These are phyloP conservation scores for Drosophila nigromelanica DNA, from an alignment of 1,140 invertebrate species.

Conservation along the genomic window DNA sequence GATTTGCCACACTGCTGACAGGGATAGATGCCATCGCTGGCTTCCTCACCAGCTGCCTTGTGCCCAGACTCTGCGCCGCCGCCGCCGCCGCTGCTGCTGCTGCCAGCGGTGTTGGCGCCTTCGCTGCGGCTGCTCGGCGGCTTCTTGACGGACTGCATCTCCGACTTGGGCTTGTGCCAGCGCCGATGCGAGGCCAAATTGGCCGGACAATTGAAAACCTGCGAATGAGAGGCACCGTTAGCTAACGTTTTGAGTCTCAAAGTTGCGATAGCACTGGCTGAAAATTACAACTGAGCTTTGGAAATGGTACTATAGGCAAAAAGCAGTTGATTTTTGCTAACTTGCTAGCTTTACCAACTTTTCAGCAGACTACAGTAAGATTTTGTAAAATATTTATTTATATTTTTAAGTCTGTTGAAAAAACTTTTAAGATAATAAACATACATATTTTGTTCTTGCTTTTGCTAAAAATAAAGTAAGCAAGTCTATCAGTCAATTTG, in stretches of 20 bases:
- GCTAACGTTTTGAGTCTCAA: conserved; percentile 34
- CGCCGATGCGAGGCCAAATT: conserved; percentile 98
- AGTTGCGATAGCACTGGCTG: no score
- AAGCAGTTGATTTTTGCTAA: neutral
- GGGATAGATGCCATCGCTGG: conserved; percentile 85
- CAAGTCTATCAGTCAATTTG: no score
- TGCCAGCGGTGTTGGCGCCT: conserved; percentile 46
- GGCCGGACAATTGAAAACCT: conserved; percentile 98
- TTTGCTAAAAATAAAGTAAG: no score
- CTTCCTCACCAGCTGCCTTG: conserved; percentile 63
- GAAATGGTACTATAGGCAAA: no score
- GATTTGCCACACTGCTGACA: conserved; percentile 92
- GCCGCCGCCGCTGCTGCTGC: conserved; percentile 83
- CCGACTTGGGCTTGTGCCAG: conserved; percentile 95
- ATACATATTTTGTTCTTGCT: no score
- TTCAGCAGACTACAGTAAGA: no score
- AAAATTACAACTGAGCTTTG: neutral
- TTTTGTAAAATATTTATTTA: no score
- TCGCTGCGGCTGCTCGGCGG: conserved; percentile 83
- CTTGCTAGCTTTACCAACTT: no score
- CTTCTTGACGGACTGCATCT: conserved; percentile 62
- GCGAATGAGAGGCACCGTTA: neutral
- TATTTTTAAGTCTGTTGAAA: no score
- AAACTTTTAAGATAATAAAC: no score
- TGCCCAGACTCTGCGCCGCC: conserved; percentile 40